Evolutionary conservation across 2,888 invertebrate genomes (phyloP).

Genomic region (Xestia ashworthii): DNA sequence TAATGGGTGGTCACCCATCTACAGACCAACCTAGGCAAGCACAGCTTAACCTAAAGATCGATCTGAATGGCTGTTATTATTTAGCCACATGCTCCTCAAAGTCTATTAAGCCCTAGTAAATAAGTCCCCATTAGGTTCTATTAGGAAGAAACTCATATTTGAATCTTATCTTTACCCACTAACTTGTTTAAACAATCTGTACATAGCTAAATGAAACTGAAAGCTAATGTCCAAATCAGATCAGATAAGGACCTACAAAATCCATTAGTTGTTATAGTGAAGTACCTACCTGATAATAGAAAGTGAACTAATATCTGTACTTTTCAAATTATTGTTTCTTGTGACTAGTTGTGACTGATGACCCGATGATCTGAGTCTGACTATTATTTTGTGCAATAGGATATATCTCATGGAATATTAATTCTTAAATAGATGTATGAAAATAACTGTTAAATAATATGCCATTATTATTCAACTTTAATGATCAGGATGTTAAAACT

Average conservation of each 20-base stretch:
- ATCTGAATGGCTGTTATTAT: too few species aligned
- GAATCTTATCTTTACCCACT: neutral
- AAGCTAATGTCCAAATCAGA: constrained; percentile 9
- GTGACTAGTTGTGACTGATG: neutral
- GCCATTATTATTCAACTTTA: constrained; percentile 19
- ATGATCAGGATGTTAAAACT: constrained; percentile 26
- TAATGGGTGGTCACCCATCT: too few species aligned
- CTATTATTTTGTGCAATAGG: neutral
- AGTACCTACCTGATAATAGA: constrained; percentile 17
- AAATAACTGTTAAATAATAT: neutral
- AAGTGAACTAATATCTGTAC: neutral
- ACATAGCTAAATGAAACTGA: constrained; percentile 23
- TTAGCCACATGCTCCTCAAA: too few species aligned
- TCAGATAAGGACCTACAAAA: constrained; percentile 15
- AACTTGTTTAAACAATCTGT: neutral
- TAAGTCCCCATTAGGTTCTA: neutral
- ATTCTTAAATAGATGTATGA: neutral
- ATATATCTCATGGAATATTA: neutral
- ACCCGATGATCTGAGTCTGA: neutral
- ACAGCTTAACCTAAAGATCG: too few species aligned
- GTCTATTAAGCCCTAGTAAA: neutral
- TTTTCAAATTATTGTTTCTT: constrained; percentile 9
- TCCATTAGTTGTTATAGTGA: constrained; percentile 9
- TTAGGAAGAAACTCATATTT: neutral
- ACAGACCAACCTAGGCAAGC: too few species aligned